Conservation (phyloP, 2,113 vertebrate genomes). For the Tragelaphus strepsiceros region DNA sequence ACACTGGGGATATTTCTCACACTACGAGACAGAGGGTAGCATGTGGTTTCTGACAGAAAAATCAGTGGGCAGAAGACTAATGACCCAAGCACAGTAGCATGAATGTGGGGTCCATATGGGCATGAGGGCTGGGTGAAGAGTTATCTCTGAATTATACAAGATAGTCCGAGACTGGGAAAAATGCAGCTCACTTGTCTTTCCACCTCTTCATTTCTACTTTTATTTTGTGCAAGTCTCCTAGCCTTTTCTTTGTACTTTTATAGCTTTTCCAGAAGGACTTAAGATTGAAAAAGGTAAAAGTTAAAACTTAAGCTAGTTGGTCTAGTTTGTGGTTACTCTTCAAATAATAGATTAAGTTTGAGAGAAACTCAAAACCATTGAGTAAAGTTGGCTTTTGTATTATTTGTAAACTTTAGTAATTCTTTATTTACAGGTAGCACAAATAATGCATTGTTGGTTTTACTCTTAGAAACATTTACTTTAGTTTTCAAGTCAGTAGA, state of each 20-base stretch:
- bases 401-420: not conserved
- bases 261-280: not conserved
- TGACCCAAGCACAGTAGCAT: not conserved
- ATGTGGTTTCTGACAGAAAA: not conserved
- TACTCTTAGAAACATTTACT: not conserved
- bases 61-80: not conserved
- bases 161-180: not conserved
- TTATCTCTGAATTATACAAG: not conserved
- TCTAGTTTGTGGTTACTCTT: constrained; percentile 8
- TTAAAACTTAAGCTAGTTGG: constrained; percentile 17
- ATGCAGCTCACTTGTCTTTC: not conserved
- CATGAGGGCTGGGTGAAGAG: not conserved
- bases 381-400: not conserved
- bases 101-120: not conserved
- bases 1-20: not conserved
- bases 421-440: not conserved
- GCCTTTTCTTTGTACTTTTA: not conserved
- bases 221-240: not conserved
- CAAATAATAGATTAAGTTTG: not conserved
- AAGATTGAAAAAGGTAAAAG: not conserved
- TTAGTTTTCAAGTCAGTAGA: not conserved
- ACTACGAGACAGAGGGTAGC: fast-evolving
- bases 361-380: not conserved
- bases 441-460: not conserved
- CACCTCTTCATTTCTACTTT: not conserved